Evolutionary conservation across 2,888 invertebrate species (phyloP), one percentile per base, ranked within the genome.

Genomic region (Vanessa cardui): DNA sequence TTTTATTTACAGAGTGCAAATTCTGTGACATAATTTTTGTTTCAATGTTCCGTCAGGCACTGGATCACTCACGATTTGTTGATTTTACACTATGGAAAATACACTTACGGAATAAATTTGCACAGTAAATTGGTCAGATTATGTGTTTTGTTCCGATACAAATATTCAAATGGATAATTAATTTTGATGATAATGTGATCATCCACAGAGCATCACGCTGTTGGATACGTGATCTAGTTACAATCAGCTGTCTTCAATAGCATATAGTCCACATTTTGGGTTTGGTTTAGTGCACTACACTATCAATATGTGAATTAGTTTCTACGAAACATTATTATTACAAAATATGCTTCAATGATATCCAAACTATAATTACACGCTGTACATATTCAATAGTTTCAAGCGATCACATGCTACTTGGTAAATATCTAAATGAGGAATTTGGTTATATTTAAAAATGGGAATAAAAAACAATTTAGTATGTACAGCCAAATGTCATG

Each of bases 301-400:
- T 69, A 70, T 73, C 66, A 62, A 74, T 73, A 75, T 69, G 74
- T 75, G 75, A 75, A 70, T 74, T 72, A 77, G 78, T 77, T 74
- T 76, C 76, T 76, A 75, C 73, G 76, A 77, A 78, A 76, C 75
- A 70, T 74, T 73, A 73, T 73, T 76, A 81, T 80, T 82, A 84
- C 83, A 90, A 89, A 90, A 90, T 89, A 89, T 87, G 85, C 81
- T 85, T 78, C 78, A 86, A 81, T 83, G 84, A 88, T 85, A 85
- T 87, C 79, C 76, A 33, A 77, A 74, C 78, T 84, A 83, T 78
- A 74, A 62, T 78, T 79, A 82, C 79, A 83, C 74, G 71, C 83
- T 85, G 85, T 84, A 86, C 83, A 82, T 78, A 59, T 58, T 54
- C 44, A 9, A n/a, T 54, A n/a, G 31, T 54, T 44, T 66, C 15